Evolutionary conservation across 2,888 invertebrate genomes (phyloP).

Genomic region (Palloptera scutellata): DNA sequence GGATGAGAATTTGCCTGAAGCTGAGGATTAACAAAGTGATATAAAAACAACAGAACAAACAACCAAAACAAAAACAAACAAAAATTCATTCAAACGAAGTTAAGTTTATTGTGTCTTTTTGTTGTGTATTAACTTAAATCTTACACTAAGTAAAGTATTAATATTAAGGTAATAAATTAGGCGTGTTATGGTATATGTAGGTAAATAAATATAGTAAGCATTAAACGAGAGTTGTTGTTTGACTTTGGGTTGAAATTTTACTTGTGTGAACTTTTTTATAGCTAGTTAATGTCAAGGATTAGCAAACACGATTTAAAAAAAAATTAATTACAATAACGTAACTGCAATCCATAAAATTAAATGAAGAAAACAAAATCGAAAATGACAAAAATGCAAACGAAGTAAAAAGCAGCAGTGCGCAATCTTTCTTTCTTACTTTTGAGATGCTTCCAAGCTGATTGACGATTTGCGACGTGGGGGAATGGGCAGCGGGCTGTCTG

Average conservation of each 20-base stretch:
- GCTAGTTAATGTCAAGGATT: neutral
- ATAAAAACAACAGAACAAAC: neutral
- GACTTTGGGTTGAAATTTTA: neutral
- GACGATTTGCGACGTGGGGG: slow-evolving; percentile 72
- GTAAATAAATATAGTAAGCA: too few relatives aligned
- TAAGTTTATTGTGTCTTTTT: neutral
- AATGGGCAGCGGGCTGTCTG: slow-evolving; percentile 54
- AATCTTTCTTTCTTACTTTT: slow-evolving; percentile 48
- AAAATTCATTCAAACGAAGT: slow-evolving; percentile 9
- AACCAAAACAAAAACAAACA: slow-evolving; percentile 10
- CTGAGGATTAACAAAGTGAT: neutral
- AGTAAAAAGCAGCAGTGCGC: slow-evolving; percentile 15
- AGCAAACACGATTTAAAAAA: neutral
- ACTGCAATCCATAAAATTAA: slow-evolving; percentile 35
- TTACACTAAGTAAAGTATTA: neutral
- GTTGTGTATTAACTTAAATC: neutral
- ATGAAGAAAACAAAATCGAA: slow-evolving; percentile 20
- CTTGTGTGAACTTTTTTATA: neutral
- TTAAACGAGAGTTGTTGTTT: neutral
- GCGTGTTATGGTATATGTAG: too few relatives aligned
- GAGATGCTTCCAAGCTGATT: slow-evolving; percentile 46
- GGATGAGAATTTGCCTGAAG: slow-evolving; percentile 12
- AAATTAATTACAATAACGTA: slow-evolving; percentile 5
- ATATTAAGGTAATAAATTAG: neutral
- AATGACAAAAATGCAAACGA: slow-evolving; percentile 26